Percentiles rank a stretch among this genome's conserved stretches.
Conservation (phyloP, 2,113 vertebrate genomes). For the Sialia sialis region DNA sequence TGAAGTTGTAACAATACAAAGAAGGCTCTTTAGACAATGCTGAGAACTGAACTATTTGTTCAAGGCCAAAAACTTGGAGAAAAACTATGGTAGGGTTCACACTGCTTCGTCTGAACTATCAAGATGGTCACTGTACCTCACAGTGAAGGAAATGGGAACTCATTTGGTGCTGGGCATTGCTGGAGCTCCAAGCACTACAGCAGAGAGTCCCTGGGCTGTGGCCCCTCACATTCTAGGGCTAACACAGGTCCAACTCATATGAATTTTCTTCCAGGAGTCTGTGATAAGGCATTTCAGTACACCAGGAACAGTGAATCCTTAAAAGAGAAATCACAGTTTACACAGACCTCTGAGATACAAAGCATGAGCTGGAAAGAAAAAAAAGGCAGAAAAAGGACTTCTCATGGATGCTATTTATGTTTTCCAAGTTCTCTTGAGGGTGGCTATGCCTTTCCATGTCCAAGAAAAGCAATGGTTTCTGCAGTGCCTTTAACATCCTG, state of each 20-base stretch:
- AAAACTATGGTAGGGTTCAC: background rate
- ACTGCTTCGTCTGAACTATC: accelerated
- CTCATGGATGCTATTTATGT: background rate
- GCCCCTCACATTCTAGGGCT: background rate
- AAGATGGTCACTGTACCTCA: background rate
- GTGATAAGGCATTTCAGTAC: background rate
- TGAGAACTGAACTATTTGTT: background rate
- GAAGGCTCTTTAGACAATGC: background rate
- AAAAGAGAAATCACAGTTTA: background rate
- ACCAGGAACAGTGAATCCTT: background rate
- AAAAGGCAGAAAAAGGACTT: background rate
- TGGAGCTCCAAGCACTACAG: accelerated
- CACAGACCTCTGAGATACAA: background rate
- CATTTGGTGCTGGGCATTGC: background rate
- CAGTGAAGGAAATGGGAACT: background rate
- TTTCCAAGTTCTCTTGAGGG: background rate
- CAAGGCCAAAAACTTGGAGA: background rate
- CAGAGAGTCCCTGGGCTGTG: background rate
- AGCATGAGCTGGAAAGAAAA: background rate
- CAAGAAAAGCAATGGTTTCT: background rate
- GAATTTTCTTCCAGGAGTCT: background rate
- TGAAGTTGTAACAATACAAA: background rate
- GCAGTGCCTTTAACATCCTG: background rate
- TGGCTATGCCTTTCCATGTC: background rate
- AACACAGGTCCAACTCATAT: accelerated